phyloP scores from a whole-genome alignment of 2,888 invertebrate genomes.

The Lapara coniferarum region DNA sequence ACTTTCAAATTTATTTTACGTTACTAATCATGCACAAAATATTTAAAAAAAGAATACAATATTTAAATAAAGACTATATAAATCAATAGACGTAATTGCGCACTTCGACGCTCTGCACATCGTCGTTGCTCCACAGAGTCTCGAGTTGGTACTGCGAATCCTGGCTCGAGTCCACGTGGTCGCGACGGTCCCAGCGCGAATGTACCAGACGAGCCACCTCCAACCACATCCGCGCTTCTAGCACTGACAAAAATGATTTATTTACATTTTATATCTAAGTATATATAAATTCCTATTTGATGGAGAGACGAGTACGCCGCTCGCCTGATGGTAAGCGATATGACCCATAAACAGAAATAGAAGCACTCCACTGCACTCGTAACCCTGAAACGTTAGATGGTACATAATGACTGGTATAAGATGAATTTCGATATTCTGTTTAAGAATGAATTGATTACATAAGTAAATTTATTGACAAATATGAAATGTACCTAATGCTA shows the following conservation, averaged over 20 bases:
- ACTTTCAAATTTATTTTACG: background rate
- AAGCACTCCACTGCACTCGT: too few relatives aligned
- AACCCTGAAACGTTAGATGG: too few relatives aligned
- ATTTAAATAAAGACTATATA: too few relatives aligned
- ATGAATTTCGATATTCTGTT: too few relatives aligned
- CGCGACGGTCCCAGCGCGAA: conserved; percentile 63
- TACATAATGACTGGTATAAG: too few relatives aligned
- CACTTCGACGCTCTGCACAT: conserved; percentile 71
- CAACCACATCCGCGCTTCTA: conserved; percentile 28
- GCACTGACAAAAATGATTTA: conserved; percentile 3
- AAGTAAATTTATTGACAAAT: too few relatives aligned
- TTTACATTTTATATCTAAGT: background rate
- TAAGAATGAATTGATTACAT: too few relatives aligned
- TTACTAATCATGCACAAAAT: background rate
- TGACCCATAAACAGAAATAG: too few relatives aligned
- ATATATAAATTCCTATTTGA: too few relatives aligned
- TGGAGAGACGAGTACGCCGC: too few relatives aligned
- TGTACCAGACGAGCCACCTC: conserved; percentile 66
- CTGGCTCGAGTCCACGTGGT: conserved; percentile 38
- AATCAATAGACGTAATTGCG: conserved; percentile 64
- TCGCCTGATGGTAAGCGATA: too few relatives aligned
- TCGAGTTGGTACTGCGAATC: conserved; percentile 56
- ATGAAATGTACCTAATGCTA: too few relatives aligned
- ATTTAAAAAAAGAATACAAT: background rate
- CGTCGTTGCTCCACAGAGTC: conserved; percentile 72